These are phyloP conservation scores for Trichogramma pretiosum DNA, from an alignment of 1,140 invertebrate genomes.

Conservation along the genomic window DNA sequence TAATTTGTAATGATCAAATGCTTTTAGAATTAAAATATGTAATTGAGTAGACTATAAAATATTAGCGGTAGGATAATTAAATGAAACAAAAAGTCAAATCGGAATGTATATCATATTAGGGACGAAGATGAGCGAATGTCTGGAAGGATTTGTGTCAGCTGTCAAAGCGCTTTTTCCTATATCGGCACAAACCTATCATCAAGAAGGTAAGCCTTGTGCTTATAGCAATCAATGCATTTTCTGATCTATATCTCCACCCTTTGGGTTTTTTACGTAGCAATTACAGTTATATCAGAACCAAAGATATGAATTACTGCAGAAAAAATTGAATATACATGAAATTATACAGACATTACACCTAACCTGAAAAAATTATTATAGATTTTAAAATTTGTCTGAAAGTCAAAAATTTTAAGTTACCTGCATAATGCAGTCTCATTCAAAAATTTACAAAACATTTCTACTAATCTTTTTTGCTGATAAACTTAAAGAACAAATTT, in stretches of 20 bases:
- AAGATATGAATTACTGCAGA: too few species aligned
- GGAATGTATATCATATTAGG: slow-evolving; percentile 43
- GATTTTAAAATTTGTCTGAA: too few species aligned
- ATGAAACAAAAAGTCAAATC: slow-evolving; percentile 36
- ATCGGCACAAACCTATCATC: slow-evolving; percentile 44
- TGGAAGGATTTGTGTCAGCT: slow-evolving; percentile 46
- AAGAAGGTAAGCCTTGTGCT: slow-evolving; percentile 43
- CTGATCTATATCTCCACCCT: slow-evolving; percentile 23
- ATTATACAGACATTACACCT: slow-evolving; percentile 11
- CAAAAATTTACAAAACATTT: too few species aligned
- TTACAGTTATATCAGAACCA: too few species aligned
- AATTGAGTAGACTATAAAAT: slow-evolving; percentile 10
- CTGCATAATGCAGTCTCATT: too few species aligned
- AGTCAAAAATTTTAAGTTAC: too few species aligned
- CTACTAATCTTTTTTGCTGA: too few species aligned
- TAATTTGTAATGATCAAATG: slow-evolving; percentile 11
- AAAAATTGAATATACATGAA: slow-evolving; percentile 10
- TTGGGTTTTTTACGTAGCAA: slow-evolving; percentile 13
- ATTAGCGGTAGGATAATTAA: slow-evolving; percentile 29
- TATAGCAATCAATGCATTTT: slow-evolving; percentile 27
- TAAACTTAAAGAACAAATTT: too few species aligned
- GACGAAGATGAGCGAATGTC: slow-evolving; percentile 45
- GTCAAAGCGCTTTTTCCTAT: slow-evolving; percentile 45
- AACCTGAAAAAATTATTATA: too few species aligned
- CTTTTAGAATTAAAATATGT: slow-evolving; percentile 15